Base-by-base conservation (phyloP, 2,113 vertebrate species). In the Miniopterus natalensis region DNA sequence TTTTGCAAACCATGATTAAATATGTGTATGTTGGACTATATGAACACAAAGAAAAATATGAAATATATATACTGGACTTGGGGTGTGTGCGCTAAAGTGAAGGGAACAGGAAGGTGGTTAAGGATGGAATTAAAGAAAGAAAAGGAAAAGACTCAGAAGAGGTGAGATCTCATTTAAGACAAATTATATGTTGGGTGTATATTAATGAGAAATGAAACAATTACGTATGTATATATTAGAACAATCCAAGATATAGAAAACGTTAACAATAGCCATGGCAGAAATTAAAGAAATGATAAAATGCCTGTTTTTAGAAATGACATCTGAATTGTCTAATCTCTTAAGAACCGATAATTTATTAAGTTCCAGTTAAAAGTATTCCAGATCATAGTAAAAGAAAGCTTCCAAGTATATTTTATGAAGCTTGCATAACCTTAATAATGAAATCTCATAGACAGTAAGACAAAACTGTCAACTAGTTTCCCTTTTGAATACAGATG, bases 61-160 rank as follows among this genome's bases (percentile, higher is more conserved):
- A 45, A 87, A 51, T 61, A 81, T 51, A n/a, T 25, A 27, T 42
- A 80, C 13, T 36, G 21, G 27, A 14, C 27, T 63, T 80, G 13
- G 12, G 2, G 12, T 31, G 31, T 17, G 20, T 71, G 13, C 53
- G 10, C 45, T 80, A 45, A 87, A 87, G 45, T 80, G n/a, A 63
- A 53, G 42, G 51, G 42, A 51, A 65, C 13, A 27, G n/a, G 25
- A 25, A 40, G 40, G 53, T 71, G 27, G 42, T 86, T 71, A 87
- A 66, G 36, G 17, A 23, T 80, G 25, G 53, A 80, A 57, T 57
- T 65, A 80, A n/a, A 93, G 71, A 53, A 45, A 53, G 49, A 70
- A 86, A 85, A 85, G 59, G 61, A n/a, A 40, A 92, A 65, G 68
- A 63, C 25, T 87, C 65, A 53, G 31, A 71, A 93, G 40, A 63